Conservation (phyloP, 2,797 vertebrate species). For the Microhierax caerulescens region DNA sequence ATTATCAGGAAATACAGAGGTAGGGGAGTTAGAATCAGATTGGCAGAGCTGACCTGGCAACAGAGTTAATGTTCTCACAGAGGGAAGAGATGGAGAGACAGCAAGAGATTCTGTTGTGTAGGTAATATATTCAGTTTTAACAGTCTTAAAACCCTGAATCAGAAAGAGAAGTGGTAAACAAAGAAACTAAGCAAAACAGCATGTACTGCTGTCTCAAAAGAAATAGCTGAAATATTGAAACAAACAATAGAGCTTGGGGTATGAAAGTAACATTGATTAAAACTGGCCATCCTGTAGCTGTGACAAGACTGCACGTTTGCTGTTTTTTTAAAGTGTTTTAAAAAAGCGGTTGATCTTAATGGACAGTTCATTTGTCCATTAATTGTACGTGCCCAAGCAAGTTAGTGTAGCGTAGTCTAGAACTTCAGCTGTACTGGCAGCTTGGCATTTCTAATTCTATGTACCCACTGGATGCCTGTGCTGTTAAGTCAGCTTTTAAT, state of each 20-base stretch:
- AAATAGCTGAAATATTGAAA: background rate
- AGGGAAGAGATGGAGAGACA: background rate
- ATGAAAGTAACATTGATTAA: background rate
- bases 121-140: background rate
- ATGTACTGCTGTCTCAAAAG: background rate
- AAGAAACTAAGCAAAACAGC: background rate
- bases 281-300: background rate
- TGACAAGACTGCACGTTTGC: background rate
- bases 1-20: constrained; percentile 60
- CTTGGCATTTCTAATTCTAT: background rate
- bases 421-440: background rate
- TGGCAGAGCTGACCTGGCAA: constrained; percentile 17
- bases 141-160: background rate
- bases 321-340: background rate
- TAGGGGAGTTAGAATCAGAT: constrained; percentile 22
- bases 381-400: background rate
- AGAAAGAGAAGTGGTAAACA: background rate
- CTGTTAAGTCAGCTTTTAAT: background rate
- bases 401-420: background rate
- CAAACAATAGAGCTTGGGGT: background rate
- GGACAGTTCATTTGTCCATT: background rate
- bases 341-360: background rate
- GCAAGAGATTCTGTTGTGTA: background rate
- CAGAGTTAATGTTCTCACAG: constrained; percentile 19
- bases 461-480: background rate